Base-by-base conservation (phyloP, 2,113 vertebrate species). In the Ceyx melanurus region DNA sequence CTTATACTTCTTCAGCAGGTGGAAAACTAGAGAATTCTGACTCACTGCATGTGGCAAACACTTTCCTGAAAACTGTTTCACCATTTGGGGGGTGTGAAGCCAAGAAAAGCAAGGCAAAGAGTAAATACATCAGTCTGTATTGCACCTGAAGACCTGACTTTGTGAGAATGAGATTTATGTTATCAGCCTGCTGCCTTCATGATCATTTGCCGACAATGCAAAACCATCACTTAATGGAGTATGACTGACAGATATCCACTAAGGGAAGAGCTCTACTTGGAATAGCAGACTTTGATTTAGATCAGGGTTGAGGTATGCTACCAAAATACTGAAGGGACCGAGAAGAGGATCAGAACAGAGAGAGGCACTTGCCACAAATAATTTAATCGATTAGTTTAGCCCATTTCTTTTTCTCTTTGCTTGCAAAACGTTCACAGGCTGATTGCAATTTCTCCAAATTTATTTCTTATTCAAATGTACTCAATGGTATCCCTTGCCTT, bases 381-480 rank as follows among this genome's bases (percentile, higher is more conserved):
- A 88, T 89, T 91, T 77, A 88, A 91, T 94, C 56, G 90, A 91
- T 89, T 94, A 74, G 70, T 89, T 87, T 67, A 84, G 33, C 15
- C 46, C 23, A 6, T 80, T 95, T 85, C 76, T 91, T 92, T 82
- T 91, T 91, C 22, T 66, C 17, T 82, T 66, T 87, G 37, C 82
- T 91, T 92, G 78, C 72, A 86, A 87, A 89, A 87, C 64, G 14
- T 71, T 94, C 84, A 67, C 20, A 74, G 35, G 46, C 67, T 95
- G 92, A 93, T 90, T 94, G 83, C 56, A 60, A 46, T 82, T 92
- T 92, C 89, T 89, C 35, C 56, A 88, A 74, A 88, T 93, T 45
- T 93, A 82, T 88, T 94, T 93, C 70, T 88, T 92, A 92, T 93
- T 96, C 85, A 96, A 71, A 92, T 89, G 85, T 82, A 65, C 91